Evolutionary conservation across 2,113 vertebrate genomes (phyloP).

Genomic region (Excalfactoria chinensis): DNA sequence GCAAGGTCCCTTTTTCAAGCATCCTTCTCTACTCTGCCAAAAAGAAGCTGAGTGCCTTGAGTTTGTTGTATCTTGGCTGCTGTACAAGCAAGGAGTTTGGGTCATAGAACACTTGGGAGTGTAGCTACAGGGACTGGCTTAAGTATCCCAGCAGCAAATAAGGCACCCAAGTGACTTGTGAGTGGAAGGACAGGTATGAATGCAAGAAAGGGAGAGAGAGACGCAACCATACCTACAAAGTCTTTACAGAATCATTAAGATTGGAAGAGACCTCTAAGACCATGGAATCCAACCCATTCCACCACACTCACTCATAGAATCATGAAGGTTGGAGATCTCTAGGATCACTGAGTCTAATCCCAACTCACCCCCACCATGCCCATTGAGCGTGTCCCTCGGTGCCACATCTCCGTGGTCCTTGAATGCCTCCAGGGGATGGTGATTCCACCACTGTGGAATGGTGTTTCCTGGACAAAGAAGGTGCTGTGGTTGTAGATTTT

Average conservation of each 20-base stretch:
- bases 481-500: too few species aligned
- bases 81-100: not conserved
- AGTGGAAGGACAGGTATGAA: not conserved
- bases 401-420: not conserved
- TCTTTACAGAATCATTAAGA: not conserved
- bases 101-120: rapidly evolving
- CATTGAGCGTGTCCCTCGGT: not conserved
- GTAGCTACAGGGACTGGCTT: not conserved
- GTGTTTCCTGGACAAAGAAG: not conserved
- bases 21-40: not conserved
- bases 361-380: not conserved
- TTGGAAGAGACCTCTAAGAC: too few species aligned
- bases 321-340: not conserved
- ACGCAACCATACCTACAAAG: not conserved
- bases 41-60: not conserved
- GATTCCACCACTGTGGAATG: not conserved
- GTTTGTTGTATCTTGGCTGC: not conserved
- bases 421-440: not conserved
- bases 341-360: not conserved
- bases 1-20: not conserved
- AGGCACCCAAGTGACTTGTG: rapidly evolving
- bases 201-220: not conserved
- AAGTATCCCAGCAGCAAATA: not conserved
- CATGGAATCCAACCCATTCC: too few species aligned
- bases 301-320: too few species aligned